Evolutionary conservation across 2,113 vertebrate species (phyloP).

Genomic region (Gadus chalcogrammus): DNA sequence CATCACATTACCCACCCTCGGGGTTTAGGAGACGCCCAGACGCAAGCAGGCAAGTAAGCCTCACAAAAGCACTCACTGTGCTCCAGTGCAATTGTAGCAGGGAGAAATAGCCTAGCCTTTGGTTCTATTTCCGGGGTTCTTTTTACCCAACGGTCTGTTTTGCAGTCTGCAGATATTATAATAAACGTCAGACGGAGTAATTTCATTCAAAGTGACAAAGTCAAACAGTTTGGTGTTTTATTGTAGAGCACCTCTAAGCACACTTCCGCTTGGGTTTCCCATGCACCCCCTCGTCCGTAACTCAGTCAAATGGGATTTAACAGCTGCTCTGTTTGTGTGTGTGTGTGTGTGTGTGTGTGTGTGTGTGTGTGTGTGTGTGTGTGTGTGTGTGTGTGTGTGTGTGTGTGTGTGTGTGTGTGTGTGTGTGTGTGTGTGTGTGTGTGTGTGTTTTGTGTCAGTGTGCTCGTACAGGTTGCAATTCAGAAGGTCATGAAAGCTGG

Average conservation of each 20-base stretch:
- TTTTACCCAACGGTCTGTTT: not conserved
- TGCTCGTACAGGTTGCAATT: not conserved
- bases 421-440: slow-evolving; percentile 14
- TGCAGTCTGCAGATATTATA: slow-evolving; percentile 10
- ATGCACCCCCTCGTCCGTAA: slow-evolving; percentile 49
- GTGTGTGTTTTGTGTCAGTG: slow-evolving; percentile 3
- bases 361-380: slow-evolving; percentile 23
- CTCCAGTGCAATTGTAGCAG: too few species aligned
- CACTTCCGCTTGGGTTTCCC: slow-evolving; percentile 54
- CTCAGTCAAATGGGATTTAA: slow-evolving; percentile 46
- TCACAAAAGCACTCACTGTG: not conserved
- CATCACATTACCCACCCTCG: slow-evolving; percentile 57
- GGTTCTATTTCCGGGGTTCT: too few species aligned
- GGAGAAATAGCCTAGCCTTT: too few species aligned
- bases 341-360: not conserved
- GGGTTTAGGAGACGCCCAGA: slow-evolving; percentile 44
- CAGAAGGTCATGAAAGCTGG: too few species aligned
- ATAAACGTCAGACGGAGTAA: slow-evolving; percentile 39
- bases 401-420: too few species aligned
- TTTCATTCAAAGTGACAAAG: not conserved
- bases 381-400: not conserved
- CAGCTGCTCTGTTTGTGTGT: slow-evolving; percentile 51
- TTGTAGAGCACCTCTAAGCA: slow-evolving; percentile 2
- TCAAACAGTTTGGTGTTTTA: not conserved
- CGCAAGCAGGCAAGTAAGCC: slow-evolving; percentile 33